Percentiles rank a stretch among this genome's conserved stretches.
phyloP scores from a whole-genome alignment of 1,140 invertebrate species.

The Teleopsis dalmanni region DNA sequence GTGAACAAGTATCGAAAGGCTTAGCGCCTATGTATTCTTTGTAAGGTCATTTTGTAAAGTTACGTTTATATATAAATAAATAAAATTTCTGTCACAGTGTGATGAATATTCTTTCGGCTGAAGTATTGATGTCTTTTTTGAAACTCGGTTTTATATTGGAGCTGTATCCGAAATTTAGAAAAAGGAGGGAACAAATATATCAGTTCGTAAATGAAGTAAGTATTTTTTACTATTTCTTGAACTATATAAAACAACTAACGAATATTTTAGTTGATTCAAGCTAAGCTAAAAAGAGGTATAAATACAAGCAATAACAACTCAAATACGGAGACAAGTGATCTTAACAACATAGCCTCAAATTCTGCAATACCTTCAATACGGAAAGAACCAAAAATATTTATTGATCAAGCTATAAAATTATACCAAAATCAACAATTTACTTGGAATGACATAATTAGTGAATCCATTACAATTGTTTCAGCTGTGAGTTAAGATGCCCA shows the following conservation, averaged over 20 bases:
- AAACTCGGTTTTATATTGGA: neutral
- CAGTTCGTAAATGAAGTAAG: constrained; percentile 2
- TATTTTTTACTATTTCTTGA: neutral
- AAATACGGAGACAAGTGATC: neutral
- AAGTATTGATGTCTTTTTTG: neutral
- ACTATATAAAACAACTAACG: neutral
- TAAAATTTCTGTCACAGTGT: neutral
- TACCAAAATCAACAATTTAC: constrained; percentile 3
- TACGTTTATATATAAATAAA: neutral
- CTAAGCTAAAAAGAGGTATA: neutral
- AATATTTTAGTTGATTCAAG: neutral
- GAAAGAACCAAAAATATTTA: constrained; percentile 1
- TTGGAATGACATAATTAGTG: constrained; percentile 3
- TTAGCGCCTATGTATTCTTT: neutral
- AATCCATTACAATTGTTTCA: constrained; percentile 7
- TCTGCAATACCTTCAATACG: too few species aligned
- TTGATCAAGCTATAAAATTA: constrained; percentile 4
- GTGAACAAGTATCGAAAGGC: too few species aligned
- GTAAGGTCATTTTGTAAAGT: constrained; percentile 2
- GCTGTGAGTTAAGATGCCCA: constrained; percentile 1
- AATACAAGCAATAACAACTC: neutral
- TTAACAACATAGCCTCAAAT: too few species aligned
- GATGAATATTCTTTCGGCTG: neutral
- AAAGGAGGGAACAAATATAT: neutral
- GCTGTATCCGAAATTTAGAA: neutral